Evolutionary conservation across 2,797 vertebrate species (phyloP).

Genomic region (Percopsis omiscomaycus): DNA sequence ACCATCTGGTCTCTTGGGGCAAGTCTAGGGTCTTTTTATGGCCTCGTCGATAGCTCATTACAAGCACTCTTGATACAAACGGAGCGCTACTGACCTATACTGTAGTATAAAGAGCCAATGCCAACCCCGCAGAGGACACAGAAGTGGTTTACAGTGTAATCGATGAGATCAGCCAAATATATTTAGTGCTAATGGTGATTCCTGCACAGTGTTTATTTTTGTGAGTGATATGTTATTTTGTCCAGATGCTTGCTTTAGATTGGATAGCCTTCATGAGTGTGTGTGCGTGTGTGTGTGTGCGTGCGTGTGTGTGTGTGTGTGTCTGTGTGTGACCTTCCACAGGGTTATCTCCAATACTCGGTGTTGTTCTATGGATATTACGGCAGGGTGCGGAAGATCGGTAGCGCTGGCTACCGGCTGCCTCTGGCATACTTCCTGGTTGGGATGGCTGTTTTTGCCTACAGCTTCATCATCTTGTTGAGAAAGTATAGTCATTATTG

Average conservation of each 20-base stretch:
- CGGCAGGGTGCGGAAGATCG: slow-evolving; percentile 86
- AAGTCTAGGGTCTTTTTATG: slow-evolving; percentile 65
- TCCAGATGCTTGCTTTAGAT: not conserved
- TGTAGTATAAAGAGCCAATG: not conserved
- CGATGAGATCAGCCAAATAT: not conserved
- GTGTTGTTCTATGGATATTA: slow-evolving; percentile 98
- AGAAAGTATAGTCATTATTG: slow-evolving; percentile 81
- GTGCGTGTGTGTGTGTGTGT: slow-evolving; percentile 3
- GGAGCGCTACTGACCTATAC: slow-evolving; percentile 24
- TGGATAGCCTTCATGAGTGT: not conserved
- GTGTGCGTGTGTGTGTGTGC: slow-evolving; percentile 18
- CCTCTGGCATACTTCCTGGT: slow-evolving; percentile 97
- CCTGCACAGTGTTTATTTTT: not conserved
- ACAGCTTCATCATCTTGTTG: slow-evolving; percentile 95
- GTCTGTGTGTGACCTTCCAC: slow-evolving; percentile 26
- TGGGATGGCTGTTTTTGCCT: slow-evolving; percentile 96
- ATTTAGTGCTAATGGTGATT: slow-evolving; percentile 8
- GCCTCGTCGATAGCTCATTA: slow-evolving; percentile 40
- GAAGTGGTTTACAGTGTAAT: not conserved
- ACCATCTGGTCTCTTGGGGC: slow-evolving; percentile 99
- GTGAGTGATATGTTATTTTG: not conserved
- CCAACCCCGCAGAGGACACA: not conserved
- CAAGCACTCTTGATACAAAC: not conserved
- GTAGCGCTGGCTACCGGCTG: slow-evolving; percentile 89
- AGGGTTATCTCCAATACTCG: slow-evolving; percentile 97